Conservation (phyloP, 2,797 vertebrate species). For the Spinus pinus region DNA sequence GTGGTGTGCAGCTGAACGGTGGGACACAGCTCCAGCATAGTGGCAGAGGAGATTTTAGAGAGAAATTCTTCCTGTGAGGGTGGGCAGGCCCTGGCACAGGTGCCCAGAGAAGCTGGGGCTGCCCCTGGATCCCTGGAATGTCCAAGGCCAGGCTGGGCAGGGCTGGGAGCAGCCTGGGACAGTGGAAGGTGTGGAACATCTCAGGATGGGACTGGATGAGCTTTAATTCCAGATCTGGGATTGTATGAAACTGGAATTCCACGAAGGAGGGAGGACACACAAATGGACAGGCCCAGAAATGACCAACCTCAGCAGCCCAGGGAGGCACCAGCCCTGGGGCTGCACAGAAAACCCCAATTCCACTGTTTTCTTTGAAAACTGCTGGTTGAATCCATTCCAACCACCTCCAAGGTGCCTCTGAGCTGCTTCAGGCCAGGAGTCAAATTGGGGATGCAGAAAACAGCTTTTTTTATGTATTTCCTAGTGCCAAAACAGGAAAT, state of each 20-base stretch:
- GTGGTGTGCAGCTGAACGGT: background rate
- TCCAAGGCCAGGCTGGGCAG: accelerated
- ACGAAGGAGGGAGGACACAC: background rate
- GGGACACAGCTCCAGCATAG: background rate
- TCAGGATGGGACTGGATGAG: background rate
- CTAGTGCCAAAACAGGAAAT: background rate
- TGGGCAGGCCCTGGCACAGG: accelerated
- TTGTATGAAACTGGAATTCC: background rate
- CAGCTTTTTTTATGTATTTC: background rate
- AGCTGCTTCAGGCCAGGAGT: background rate
- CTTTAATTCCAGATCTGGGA: background rate
- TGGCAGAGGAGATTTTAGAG: background rate
- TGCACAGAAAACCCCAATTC: background rate
- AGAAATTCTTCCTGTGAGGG: background rate
- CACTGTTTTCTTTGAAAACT: background rate
- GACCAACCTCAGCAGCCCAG: background rate
- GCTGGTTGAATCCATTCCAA: background rate
- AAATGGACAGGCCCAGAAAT: background rate
- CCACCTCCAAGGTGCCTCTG: background rate
- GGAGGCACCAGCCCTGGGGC: background rate
- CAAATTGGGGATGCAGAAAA: background rate
- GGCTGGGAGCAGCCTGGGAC: accelerated
- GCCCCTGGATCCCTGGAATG: background rate
- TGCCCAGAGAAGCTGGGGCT: background rate
- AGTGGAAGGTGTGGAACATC: background rate